Conservation (phyloP, 2,797 vertebrate genomes). For the Bovichtus diacanthus region DNA sequence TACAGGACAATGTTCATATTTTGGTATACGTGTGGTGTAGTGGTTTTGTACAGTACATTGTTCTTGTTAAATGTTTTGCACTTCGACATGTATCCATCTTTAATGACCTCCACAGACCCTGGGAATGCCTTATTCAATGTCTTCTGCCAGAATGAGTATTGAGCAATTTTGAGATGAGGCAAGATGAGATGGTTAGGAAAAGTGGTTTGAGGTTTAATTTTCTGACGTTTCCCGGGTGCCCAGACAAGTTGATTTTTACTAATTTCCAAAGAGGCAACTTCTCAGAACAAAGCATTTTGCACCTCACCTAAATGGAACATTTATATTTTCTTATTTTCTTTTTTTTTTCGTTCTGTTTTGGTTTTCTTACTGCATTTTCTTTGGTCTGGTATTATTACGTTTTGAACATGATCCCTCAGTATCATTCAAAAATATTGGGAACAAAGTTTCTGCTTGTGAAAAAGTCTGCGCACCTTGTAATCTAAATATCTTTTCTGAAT, state of each 20-base stretch:
- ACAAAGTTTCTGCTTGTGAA: slow-evolving; percentile 32
- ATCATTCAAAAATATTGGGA: slow-evolving; percentile 40
- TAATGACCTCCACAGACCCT: slow-evolving; percentile 80
- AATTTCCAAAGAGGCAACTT: slow-evolving; percentile 85
- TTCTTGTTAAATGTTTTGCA: slow-evolving; percentile 82
- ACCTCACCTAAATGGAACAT: slow-evolving; percentile 79
- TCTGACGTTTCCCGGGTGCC: slow-evolving; percentile 75
- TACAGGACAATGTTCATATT: slow-evolving; percentile 83
- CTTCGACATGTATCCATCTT: slow-evolving; percentile 81
- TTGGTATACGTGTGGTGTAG: slow-evolving; percentile 79
- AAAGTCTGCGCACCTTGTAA: slow-evolving; percentile 40
- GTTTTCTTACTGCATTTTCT: slow-evolving; percentile 47
- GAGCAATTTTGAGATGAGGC: slow-evolving; percentile 59
- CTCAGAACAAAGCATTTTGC: slow-evolving; percentile 85
- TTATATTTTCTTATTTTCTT: slow-evolving; percentile 36
- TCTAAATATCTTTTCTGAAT: slow-evolving; percentile 27
- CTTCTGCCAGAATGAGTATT: slow-evolving; percentile 80
- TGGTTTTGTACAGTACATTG: slow-evolving; percentile 86
- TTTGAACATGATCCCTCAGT: slow-evolving; percentile 39
- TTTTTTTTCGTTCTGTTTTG: slow-evolving; percentile 21
- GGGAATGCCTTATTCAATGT: slow-evolving; percentile 85
- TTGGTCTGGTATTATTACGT: slow-evolving; percentile 40
- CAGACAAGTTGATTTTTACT: slow-evolving; percentile 78
- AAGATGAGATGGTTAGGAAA: slow-evolving; percentile 59
- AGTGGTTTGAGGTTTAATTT: slow-evolving; percentile 58